Evolutionary conservation across 2,113 vertebrate species (phyloP).

Genomic region (Malurus cyaneus): DNA sequence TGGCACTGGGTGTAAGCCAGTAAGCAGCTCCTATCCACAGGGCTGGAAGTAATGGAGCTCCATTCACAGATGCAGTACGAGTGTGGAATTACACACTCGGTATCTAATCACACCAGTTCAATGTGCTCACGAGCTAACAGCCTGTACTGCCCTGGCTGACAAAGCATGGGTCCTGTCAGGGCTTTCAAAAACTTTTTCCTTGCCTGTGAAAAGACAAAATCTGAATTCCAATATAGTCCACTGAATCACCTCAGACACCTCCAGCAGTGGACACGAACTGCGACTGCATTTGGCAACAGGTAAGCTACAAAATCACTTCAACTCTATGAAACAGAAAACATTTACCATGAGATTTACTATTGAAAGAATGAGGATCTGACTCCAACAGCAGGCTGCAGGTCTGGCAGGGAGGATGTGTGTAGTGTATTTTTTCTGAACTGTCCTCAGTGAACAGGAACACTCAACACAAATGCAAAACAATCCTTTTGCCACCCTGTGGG

Average conservation of each 20-base stretch:
- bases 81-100: fast-evolving
- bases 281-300: background rate
- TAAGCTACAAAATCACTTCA: background rate
- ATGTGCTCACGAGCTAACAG: background rate
- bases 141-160: background rate
- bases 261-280: background rate
- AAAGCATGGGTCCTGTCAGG: fast-evolving
- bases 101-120: background rate
- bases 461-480: background rate
- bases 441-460: background rate
- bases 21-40: background rate
- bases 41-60: background rate
- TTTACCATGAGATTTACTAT: background rate
- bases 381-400: background rate
- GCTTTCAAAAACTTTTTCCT: background rate
- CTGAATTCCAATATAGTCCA: background rate
- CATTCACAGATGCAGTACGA: fast-evolving
- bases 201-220: background rate
- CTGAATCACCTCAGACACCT: background rate
- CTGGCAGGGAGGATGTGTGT: background rate
- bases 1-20: background rate
- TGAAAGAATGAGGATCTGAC: fast-evolving
- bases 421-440: background rate
- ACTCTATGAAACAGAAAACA: background rate
- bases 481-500: fast-evolving